Evolutionary conservation across 2,113 vertebrate species (phyloP), one percentile per base, ranked within the genome.

Genomic region (Anseranas semipalmata): DNA sequence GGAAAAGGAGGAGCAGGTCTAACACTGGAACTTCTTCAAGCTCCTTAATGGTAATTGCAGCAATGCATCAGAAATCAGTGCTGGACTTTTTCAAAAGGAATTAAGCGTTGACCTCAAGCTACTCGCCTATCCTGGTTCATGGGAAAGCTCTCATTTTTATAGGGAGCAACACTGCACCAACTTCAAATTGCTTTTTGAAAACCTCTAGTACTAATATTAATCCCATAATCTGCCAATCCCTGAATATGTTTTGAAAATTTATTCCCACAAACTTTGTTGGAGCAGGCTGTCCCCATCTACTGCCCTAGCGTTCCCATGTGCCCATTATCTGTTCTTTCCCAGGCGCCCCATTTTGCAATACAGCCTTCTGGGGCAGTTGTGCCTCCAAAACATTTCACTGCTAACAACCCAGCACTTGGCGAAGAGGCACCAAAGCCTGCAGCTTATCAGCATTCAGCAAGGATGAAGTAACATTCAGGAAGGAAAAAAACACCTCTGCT

Each of bases 51-150:
- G 28, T 63, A 55, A 12, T 41, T 87, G 33, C 39, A 77, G 21
- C 58, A 25, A 19, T 8, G 2, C 33, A 19, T 16, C 22, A 39
- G 11, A 18, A 16, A 7, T 30, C 0, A 0, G 7, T 46, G 35
- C 35, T 52, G 16, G 20, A 19, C 15, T 52, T 7, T 68, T 90
- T 80, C 46, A 77, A 78, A 33, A 66, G 22, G 39, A 82, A 1
- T 6, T 37, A n/a, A 62, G 15, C 43, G 48, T 50, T 46, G 32
- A 48, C 10, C 30, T 76, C 63, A 76, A 24, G 7, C 43, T 50
- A 27, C 7, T 52, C 32, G 46, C 27, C 48, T 39, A 3, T 32
- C 15, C 14, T 4, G 8, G 19, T 15, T 88, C 13, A 5, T 13
- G 8, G 32, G 15, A 59, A 85, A 75, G n/a, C 7, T 46, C 43